Conservation (phyloP, 2,888 invertebrate genomes). For the Dolichopus griseipennis region DNA sequence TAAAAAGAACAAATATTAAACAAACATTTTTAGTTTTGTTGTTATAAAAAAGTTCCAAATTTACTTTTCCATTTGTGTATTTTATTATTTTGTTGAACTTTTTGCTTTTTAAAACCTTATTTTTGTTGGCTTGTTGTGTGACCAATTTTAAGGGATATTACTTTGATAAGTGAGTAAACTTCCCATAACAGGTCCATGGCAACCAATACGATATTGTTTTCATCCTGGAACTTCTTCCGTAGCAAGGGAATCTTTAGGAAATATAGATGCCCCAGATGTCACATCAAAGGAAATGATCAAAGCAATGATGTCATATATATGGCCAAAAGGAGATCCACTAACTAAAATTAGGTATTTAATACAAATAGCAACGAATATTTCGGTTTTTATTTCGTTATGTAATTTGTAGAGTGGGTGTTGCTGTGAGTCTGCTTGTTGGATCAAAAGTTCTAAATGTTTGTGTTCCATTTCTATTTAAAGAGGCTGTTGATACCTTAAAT, state of each 20-base stretch:
- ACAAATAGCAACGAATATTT: too few species aligned
- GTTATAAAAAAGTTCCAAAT: not conserved
- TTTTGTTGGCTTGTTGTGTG: conserved; percentile 38
- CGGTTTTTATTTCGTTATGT: too few species aligned
- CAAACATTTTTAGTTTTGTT: too few species aligned
- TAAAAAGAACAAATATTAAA: too few species aligned
- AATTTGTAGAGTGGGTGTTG: conserved; percentile 69
- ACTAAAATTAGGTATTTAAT: conserved; percentile 34
- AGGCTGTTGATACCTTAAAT: conserved; percentile 73
- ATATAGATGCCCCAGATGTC: conserved; percentile 54
- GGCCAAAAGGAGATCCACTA: conserved; percentile 70
- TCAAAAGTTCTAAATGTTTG: conserved; percentile 83
- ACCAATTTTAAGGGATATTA: conserved; percentile 36
- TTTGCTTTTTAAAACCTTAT: conserved; percentile 8
- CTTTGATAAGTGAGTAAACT: conserved; percentile 37
- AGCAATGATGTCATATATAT: conserved; percentile 85
- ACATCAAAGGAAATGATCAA: conserved; percentile 69
- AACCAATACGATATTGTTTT: conserved; percentile 67
- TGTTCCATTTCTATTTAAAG: conserved; percentile 94
- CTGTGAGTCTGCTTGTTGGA: conserved; percentile 67
- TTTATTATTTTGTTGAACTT: not conserved
- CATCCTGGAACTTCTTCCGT: conserved; percentile 71
- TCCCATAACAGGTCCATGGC: conserved; percentile 38
- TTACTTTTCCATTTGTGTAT: not conserved
- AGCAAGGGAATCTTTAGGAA: conserved; percentile 50